These are phyloP conservation scores for Bunonema sp. DNA, from an alignment of 2,888 invertebrate genomes.

Conservation along the genomic window DNA sequence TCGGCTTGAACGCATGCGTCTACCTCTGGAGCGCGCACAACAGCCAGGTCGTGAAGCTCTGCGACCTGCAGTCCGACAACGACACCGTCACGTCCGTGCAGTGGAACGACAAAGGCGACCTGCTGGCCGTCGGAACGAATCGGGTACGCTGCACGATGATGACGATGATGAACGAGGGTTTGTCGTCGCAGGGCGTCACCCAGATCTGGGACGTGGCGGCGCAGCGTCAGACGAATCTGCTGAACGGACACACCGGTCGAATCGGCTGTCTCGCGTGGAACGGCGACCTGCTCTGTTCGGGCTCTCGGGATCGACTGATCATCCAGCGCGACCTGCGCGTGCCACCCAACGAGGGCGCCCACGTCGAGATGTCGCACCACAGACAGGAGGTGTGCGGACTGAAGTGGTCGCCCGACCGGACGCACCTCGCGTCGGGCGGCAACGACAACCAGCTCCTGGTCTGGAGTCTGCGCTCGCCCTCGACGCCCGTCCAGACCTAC, in stretches of 20 bases:
- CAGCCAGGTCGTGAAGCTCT: slow-evolving; percentile 80
- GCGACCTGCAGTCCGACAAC: slow-evolving; percentile 78
- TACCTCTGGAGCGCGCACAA: slow-evolving; percentile 98
- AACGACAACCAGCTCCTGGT: slow-evolving; percentile 90
- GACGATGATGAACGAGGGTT: background rate
- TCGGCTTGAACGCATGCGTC: slow-evolving; percentile 88
- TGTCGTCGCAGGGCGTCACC: background rate
- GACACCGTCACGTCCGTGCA: slow-evolving; percentile 94
- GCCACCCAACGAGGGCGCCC: slow-evolving; percentile 58
- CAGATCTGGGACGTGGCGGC: slow-evolving; percentile 95
- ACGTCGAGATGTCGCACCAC: slow-evolving; percentile 72
- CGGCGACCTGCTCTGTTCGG: slow-evolving; percentile 54
- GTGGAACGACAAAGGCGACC: slow-evolving; percentile 91
- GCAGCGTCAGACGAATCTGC: slow-evolving; percentile 63
- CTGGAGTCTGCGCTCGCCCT: slow-evolving; percentile 67
- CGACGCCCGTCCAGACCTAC: slow-evolving; percentile 71
- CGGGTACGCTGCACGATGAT: slow-evolving; percentile 10
- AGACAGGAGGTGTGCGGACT: slow-evolving; percentile 91
- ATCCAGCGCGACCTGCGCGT: slow-evolving; percentile 77
- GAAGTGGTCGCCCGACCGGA: slow-evolving; percentile 94
- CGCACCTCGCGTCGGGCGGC: slow-evolving; percentile 89
- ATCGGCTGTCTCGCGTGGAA: slow-evolving; percentile 45
- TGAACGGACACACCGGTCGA: slow-evolving; percentile 28
- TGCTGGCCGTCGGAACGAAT: slow-evolving; percentile 82
- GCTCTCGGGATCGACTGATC: slow-evolving; percentile 73